Base-by-base conservation (phyloP, 2,113 vertebrate species). In the Melanocharis versteri region DNA sequence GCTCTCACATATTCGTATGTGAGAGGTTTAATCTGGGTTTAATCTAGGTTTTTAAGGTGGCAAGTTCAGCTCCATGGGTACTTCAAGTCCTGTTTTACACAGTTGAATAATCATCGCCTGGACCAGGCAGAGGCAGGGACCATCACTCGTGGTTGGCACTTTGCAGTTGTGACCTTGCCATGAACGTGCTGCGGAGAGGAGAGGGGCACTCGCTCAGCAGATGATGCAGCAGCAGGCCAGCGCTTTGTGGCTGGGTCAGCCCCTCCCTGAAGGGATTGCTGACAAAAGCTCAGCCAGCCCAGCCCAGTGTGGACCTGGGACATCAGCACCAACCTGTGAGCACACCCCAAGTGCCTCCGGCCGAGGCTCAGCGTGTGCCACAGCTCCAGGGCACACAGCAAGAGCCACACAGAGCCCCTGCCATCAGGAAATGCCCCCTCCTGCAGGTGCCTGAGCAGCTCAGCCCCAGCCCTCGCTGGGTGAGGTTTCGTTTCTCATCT, bases 151-250 rank as follows among this genome's bases (percentile, higher is more conserved):
- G 83, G 17, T 2, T 40, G 31, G 70, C 33, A 20, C 77, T 45
- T 14, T 4, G 24, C 27, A 57, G 48, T 1, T 23, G n/a, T 65
- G 48, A 78, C 71, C 68, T 76, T 58, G 61, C 21, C 82, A 65
- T 0, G 0, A 11, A 10, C 0, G 11, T 39, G 62, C 35, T 56
- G 60, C 42, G 2, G 3, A 53, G 58, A 53, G 47, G 28, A 90
- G 65, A 62, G 39, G 18, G 26, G 7, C 28, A 11, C 23, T 78
- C 39, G 6, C 50, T 22, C 28, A 30, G 73, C 48, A 76, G 83
- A 10, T 11, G 37, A 11, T 31, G 48, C 37, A 62, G 66, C 60
- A 80, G 45, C 57, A 80, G 33, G 22, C 44, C 68, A 83, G 50
- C 45, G 20, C 28, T 73, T 77, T 8, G 28, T 48, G 84, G 19